Base-by-base conservation (phyloP, 2,797 vertebrate genomes). In the Cryptoblepharus egeriae region DNA sequence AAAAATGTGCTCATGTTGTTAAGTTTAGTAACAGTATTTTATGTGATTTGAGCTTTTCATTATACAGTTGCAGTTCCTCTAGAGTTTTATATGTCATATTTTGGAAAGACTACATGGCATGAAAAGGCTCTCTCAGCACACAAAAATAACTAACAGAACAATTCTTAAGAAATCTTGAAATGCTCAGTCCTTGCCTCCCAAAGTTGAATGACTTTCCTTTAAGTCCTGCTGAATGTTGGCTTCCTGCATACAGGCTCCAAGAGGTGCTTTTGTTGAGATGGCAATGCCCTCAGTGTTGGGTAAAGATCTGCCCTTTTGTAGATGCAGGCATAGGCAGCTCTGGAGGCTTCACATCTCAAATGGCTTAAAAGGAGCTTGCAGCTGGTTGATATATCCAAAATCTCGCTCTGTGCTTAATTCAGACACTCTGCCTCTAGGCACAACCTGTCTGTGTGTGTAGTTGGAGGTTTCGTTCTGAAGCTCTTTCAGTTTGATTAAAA, bases 191-290 rank as follows among this genome's bases (percentile, higher is more conserved):
- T 79, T 18, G 6, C 35, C 15, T 77, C 39, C 60, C 63, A 42
- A 85, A 80, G n/a, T 8, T 20, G 8, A 45, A 75, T 24, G 11
- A 24, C 73, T 75, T 76, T n/a, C n/a, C 42, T 64, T 71, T 69
- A 58, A 67, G 1, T 83, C 35, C n/a, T 42, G n/a, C 39, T 80
- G 39, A 75, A 13, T 16, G 69, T 52, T 22, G 32, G 9, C 0
- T 20, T 30, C 11, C 78, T 57, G 69, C 57, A 74, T 37, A 49
- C n/a, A 2, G 9, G 0, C 75, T 79, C 15, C 26, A 63, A 32
- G 22, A 69, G 76, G 28, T 28, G 8, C 60, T 83, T 84, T 55
- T 77, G 68, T 69, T 69, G 28, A 77, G 67, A 72, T n/a, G 30
- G 35, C 60, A 42, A 60, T 63, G 55, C 30, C n/a, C 80, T 81